These are phyloP conservation scores for Watsonalla cultraria DNA, from an alignment of 2,888 invertebrate genomes.

Conservation along the genomic window DNA sequence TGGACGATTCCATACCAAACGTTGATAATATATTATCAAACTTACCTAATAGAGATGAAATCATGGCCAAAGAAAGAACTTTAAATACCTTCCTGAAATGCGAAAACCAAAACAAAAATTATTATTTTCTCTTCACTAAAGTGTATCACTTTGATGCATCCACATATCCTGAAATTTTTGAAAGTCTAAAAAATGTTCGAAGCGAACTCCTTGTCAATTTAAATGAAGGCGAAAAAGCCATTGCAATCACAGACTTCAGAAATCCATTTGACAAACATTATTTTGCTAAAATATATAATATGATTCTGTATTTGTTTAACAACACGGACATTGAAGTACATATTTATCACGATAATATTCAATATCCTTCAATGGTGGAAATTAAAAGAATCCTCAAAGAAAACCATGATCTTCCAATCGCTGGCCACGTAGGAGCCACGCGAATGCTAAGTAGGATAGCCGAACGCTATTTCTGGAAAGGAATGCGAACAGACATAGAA, in stretches of 20 bases:
- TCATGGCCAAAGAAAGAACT: background rate
- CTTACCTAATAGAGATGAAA: background rate
- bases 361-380: background rate
- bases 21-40: constrained; percentile 13
- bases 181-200: background rate
- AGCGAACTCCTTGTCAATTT: background rate
- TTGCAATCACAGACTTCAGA: background rate
- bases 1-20: constrained; percentile 25
- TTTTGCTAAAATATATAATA: background rate
- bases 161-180: background rate
- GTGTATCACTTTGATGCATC: background rate
- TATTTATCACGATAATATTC: background rate
- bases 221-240: too few species aligned
- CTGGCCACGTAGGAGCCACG: constrained; percentile 6
- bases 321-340: too few species aligned
- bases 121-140: background rate
- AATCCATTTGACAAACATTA: too few species aligned
- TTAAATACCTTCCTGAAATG: background rate
- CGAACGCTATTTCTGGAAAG: constrained; percentile 4
- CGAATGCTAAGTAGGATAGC: constrained; percentile 4
- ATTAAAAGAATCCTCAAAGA: constrained; percentile 1
- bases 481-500: constrained; percentile 10
- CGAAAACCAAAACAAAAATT: background rate
- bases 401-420: constrained; percentile 5
- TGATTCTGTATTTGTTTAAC: background rate